A percentile compares a stretch with the other conserved stretches of the same genome.
Evolutionary conservation across 1,140 invertebrate species (phyloP).

Genomic region (Tetragonula clypearis): DNA sequence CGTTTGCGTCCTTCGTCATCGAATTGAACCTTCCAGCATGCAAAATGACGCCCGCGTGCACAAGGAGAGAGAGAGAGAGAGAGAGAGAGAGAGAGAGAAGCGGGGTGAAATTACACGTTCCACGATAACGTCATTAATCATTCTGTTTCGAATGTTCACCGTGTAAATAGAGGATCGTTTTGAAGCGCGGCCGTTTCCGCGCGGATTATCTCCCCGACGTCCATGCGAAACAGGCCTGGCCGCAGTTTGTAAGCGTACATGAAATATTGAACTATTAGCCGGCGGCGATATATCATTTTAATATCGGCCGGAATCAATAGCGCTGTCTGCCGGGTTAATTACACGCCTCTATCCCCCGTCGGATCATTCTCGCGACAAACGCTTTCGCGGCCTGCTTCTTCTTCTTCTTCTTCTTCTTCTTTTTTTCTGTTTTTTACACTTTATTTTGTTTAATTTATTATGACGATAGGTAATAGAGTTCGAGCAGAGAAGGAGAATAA

Average conservation of each 20-base stretch:
- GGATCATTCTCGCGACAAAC: constrained; percentile 9
- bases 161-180: constrained; percentile 48
- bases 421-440: rapidly evolving
- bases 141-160: constrained; percentile 43
- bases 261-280: constrained; percentile 37
- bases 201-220: constrained; percentile 36
- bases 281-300: constrained; percentile 10
- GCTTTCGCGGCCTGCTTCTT: neutral
- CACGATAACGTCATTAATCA: constrained; percentile 48
- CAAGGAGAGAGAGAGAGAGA: too few species aligned
- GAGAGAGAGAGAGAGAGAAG: neutral
- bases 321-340: constrained; percentile 3
- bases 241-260: constrained; percentile 24
- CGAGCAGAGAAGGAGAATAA: too few species aligned
- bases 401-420: neutral
- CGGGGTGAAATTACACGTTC: constrained; percentile 22
- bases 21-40: neutral
- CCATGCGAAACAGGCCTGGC: constrained; percentile 8
- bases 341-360: neutral
- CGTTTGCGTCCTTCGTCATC: neutral
- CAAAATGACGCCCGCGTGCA: neutral
- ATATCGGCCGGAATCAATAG: constrained; percentile 17
- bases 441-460: neutral
- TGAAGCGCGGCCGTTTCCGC: constrained; percentile 26
- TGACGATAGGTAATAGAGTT: too few species aligned